Evolutionary conservation across 2,797 vertebrate species (phyloP), one percentile per base, ranked within the genome.

Genomic region (Hippopotamyrus pictus): DNA sequence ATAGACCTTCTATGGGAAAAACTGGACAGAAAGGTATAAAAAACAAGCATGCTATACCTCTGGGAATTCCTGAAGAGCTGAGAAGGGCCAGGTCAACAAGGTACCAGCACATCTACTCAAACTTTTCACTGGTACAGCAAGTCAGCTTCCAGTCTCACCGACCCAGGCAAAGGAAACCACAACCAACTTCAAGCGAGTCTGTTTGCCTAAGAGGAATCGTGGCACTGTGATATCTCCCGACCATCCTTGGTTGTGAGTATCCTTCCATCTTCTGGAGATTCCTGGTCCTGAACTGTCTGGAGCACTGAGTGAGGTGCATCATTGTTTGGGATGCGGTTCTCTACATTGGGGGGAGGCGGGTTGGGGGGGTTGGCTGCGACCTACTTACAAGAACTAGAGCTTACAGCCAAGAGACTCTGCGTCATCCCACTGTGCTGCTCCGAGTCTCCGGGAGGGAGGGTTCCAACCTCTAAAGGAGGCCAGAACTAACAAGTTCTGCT

Each of bases 371-470:
- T 69, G 65, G 65, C 65, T 69, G 65, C 29, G 29, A 37, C 65
- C 65, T 73, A 73, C 65, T 73, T 73, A 37, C 22, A 50, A 84
- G 44, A 84, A 84, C 44, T 50, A 84, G 82, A 84, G 46, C 48
- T 84, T 84, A 73, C 65, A 73, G 65, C 65, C 65, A 73, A 73
- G 65, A 73, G 65, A 33, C 65, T 73, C 65, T 73, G 65, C 65
- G 65, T 73, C 65, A 73, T 73, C 65, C 65, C 65, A 37, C 65
- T 33, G 44, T 50, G n/a, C 44, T 84, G 41, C n/a, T 83, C 82
- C 22, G 3, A 22, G 48, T 84, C 82, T 84, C 82, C 7, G 19
- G n/a, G 82, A 22, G 41, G 82, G 82, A 22, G 22, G 82, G 9
- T 12, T 84, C 29, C 65, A 73, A 3, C 41, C 44, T 46, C 82